Base-by-base conservation (phyloP, 2,888 invertebrate species). In the Pelosia muscerda region DNA sequence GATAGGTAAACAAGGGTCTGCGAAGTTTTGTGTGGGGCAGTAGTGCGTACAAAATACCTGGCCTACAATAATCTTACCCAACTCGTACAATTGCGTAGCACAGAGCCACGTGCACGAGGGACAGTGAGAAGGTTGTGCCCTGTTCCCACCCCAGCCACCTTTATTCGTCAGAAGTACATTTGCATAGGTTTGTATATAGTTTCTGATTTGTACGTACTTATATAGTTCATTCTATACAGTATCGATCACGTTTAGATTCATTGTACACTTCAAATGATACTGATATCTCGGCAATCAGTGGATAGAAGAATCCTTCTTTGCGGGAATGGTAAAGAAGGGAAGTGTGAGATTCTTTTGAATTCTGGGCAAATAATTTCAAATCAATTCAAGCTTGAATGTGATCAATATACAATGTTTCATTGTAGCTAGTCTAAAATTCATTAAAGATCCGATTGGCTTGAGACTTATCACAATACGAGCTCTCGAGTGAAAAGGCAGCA, bases 1-100 rank as follows among this genome's bases (percentile, higher is more conserved):
- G 79, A 85, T 85, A 87, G 70, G 83, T 84, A 86, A 87, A 88
- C 85, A 88, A 78, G 72, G 65, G 72, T 62, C 63, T 28, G 77
- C 68, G 71, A 69, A 68, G 71, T 72, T 70, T 68, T 61, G 68
- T 65, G 58, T 59, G 59, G 60, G 61, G 71, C 63, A 55, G 62
- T 66, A 72, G 66, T 71, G 58, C 49, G 63, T 71, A 71, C 67
- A 68, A 65, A 71, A 71, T 73, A 69, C 68, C 69, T 71, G 71
- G 72, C 66, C 71, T 74, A 75, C 62, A 75, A 71, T 73, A 68
- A 70, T 78, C 70, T 76, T 82, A 78, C 69, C 74, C 79, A 66
- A 79, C 73, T 82, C 74, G 73, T 79, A 81, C 78, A 81, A 81
- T 79, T 78, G 75, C 74, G 71, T 78, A 75, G 74, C 73, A 75